Conservation (phyloP, 2,113 vertebrate species). For the Archocentrus centrarchus region DNA sequence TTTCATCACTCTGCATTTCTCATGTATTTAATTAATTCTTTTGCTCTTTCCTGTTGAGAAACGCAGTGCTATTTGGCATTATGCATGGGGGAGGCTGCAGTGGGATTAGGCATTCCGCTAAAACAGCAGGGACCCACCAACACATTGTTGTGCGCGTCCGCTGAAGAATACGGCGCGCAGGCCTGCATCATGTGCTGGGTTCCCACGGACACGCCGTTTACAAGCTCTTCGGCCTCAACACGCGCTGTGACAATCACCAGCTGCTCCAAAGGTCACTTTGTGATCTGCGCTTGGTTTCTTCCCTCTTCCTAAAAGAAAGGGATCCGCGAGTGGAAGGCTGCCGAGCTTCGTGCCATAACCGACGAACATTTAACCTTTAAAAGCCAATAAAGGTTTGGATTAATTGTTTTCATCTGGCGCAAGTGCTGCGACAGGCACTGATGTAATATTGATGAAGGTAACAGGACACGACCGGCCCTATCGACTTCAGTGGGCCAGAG, state of each 20-base stretch:
- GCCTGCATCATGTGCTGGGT: conserved; percentile 71
- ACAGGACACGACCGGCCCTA: conserved; percentile 68
- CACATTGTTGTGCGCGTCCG: conserved; percentile 43
- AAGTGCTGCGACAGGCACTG: conserved; percentile 35
- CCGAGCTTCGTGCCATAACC: neutral
- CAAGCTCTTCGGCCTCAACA: conserved; percentile 31
- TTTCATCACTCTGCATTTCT: neutral
- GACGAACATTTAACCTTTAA: conserved; percentile 33
- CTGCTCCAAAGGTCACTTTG: conserved; percentile 67
- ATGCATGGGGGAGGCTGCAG: conserved; percentile 54
- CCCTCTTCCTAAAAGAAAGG: neutral
- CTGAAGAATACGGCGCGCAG: conserved; percentile 46
- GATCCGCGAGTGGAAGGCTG: neutral
- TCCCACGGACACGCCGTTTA: conserved; percentile 71
- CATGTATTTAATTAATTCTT: conserved; percentile 39
- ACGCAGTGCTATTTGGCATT: conserved; percentile 45
- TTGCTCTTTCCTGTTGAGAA: conserved; percentile 21
- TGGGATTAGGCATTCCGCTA: conserved; percentile 57
- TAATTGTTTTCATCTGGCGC: conserved; percentile 50
- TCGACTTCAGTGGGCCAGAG: conserved; percentile 70
- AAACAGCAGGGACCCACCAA: conserved; percentile 51
- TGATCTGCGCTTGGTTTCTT: neutral
- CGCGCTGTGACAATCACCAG: conserved; percentile 66
- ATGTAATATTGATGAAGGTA: conserved; percentile 82
- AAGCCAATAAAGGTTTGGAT: conserved; percentile 45